phyloP scores from a whole-genome alignment of 2,888 invertebrate species.

The Aphrophora alni region DNA sequence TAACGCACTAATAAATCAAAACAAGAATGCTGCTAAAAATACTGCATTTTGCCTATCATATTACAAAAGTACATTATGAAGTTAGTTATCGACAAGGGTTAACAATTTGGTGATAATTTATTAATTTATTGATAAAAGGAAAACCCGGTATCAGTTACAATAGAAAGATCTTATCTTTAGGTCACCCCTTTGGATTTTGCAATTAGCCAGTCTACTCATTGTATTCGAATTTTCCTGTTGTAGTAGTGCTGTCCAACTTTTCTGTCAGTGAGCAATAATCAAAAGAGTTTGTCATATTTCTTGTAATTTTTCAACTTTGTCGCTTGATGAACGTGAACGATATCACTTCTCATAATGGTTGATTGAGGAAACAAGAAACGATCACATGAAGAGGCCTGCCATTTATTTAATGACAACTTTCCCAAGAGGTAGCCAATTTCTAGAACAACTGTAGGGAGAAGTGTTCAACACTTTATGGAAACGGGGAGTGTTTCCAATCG shows the following conservation, averaged over 20 bases:
- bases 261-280: background rate
- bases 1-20: too few species aligned
- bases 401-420: slow-evolving; percentile 10
- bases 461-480: slow-evolving; percentile 22
- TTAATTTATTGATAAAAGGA: too few species aligned
- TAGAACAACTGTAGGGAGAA: slow-evolving; percentile 18
- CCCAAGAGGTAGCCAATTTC: slow-evolving; percentile 15
- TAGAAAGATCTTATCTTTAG: too few species aligned
- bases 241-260: slow-evolving; percentile 16
- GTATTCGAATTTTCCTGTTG: background rate
- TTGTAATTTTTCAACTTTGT: slow-evolving; percentile 1
- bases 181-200: background rate
- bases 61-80: too few species aligned
- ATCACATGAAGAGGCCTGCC: background rate
- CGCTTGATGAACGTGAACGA: slow-evolving; percentile 10
- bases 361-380: too few species aligned
- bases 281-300: slow-evolving; percentile 3
- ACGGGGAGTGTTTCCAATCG: slow-evolving; percentile 24
- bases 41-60: too few species aligned
- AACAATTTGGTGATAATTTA: too few species aligned
- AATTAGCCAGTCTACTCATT: slow-evolving; percentile 7
- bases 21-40: too few species aligned
- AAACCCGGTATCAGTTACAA: too few species aligned
- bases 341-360: slow-evolving; percentile 7
- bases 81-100: too few species aligned